phyloP scores from a whole-genome alignment of 2,888 invertebrate genomes.

The Gortyna flavago region DNA sequence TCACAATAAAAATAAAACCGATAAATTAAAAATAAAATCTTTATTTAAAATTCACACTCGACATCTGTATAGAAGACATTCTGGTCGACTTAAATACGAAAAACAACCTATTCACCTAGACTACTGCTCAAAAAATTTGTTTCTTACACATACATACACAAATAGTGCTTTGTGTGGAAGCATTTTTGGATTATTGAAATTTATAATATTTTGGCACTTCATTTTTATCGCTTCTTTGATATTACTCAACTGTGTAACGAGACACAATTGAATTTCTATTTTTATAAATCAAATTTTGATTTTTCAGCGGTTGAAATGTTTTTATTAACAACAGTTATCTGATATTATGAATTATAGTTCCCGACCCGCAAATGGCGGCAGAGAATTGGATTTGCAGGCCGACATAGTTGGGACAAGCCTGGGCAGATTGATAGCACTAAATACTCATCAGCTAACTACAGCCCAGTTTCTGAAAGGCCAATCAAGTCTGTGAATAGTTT shows the following conservation, averaged over 20 bases:
- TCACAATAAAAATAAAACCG: slow-evolving; percentile 47
- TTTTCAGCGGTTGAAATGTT: too few species aligned
- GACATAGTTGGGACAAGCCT: too few species aligned
- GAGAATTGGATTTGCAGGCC: too few species aligned
- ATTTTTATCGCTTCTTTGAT: not conserved
- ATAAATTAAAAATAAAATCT: slow-evolving; percentile 85
- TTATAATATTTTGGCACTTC: not conserved
- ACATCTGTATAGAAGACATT: slow-evolving; percentile 83
- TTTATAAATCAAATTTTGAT: too few species aligned
- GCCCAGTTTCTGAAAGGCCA: not conserved
- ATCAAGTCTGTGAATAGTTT: not conserved
- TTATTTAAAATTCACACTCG: slow-evolving; percentile 88
- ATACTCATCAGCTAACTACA: not conserved
- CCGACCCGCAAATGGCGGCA: not conserved
- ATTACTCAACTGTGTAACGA: too few species aligned
- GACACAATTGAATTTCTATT: too few species aligned
- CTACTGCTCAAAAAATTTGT: slow-evolving; percentile 81
- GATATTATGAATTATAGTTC: not conserved
- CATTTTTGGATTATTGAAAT: not conserved
- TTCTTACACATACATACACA: slow-evolving; percentile 52
- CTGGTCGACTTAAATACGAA: slow-evolving; percentile 80
- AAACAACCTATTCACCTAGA: slow-evolving; percentile 76
- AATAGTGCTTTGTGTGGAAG: slow-evolving; percentile 52
- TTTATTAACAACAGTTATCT: not conserved
- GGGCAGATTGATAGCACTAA: not conserved